These are phyloP conservation scores for Arnoldichthys spilopterus DNA, from an alignment of 2,797 vertebrate species.

Conservation along the genomic window DNA sequence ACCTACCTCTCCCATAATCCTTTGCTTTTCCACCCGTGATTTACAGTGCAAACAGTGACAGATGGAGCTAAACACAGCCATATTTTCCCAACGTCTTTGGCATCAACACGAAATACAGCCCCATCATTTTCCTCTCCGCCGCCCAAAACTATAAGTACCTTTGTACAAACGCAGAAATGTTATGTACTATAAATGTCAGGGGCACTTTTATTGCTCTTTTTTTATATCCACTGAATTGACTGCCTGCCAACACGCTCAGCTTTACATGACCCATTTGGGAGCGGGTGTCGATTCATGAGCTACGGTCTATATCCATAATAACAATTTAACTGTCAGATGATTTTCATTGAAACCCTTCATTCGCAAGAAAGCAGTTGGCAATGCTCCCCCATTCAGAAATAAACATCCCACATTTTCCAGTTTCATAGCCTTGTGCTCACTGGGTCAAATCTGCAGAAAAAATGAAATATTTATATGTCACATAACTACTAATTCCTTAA, in stretches of 20 bases:
- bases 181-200: conserved; percentile 31
- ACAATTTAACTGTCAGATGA: conserved; percentile 4
- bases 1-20: conserved; percentile 26
- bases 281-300: background rate
- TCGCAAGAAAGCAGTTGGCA: background rate
- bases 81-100: conserved; percentile 52
- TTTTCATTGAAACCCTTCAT: background rate
- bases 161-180: background rate
- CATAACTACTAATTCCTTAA: too few species aligned
- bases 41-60: conserved; percentile 31
- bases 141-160: conserved; percentile 48
- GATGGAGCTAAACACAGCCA: conserved; percentile 25
- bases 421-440: background rate
- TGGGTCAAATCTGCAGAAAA: background rate
- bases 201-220: conserved; percentile 3
- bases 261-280: conserved; percentile 2
- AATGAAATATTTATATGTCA: too few species aligned
- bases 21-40: conserved; percentile 19
- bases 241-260: background rate
- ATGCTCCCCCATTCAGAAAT: background rate
- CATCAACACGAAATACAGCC: conserved; percentile 69
- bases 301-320: background rate
- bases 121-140: conserved; percentile 85
- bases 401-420: background rate
- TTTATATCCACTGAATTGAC: conserved; percentile 31